Evolutionary conservation across 2,797 vertebrate genomes (phyloP), one percentile per base, ranked within the genome.

Genomic region (Hypotaenidia okinawae): DNA sequence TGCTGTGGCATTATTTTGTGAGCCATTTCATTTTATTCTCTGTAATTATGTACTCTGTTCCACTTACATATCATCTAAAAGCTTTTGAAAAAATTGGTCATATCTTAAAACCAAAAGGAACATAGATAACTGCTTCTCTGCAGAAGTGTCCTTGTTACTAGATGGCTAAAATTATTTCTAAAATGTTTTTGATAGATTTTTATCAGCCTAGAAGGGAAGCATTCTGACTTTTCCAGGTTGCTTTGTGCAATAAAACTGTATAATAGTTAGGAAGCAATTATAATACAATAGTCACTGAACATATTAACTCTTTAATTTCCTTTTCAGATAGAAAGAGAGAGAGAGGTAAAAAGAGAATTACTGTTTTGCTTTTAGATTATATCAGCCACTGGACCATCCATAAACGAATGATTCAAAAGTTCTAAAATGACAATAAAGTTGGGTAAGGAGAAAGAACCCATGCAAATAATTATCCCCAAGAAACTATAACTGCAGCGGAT

Each of bases 11-110:
- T 7, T 69, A 15, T 63, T 95, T 79, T 63, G 8, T 1, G 3
- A 67, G 3, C 1, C 0, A 47, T 47, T 84, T 76, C 1, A 49
- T 62, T 43, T 84, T 61, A 67, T 43, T 64, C 24, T 62, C 15
- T 66, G 32, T 18, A 54, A 3, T 80, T 76, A 51, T 5, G 14
- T 54, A 47, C 5, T 64, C 47, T 9, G 4, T 64, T 5, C 11
- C 45, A 39, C 13, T 80, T 72, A 21, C 2, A 32, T 23, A 13
- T 35, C 5, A 47, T 28, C 17, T 76, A 41, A 84, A 61, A 73
- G 2, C n/a, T 79, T 90, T 49, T 54, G 25, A 67, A 92, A 91
- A 61, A 0, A 8, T 1, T 4, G 7, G 72, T 47, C 2, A 0
- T 45, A 28, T 23, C 27, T 88, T 64, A 74, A 79, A 91, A 59